Percentiles rank a stretch among this genome's conserved stretches.
Evolutionary conservation across 2,888 invertebrate genomes (phyloP).

Genomic region (Bimastos eiseni): DNA sequence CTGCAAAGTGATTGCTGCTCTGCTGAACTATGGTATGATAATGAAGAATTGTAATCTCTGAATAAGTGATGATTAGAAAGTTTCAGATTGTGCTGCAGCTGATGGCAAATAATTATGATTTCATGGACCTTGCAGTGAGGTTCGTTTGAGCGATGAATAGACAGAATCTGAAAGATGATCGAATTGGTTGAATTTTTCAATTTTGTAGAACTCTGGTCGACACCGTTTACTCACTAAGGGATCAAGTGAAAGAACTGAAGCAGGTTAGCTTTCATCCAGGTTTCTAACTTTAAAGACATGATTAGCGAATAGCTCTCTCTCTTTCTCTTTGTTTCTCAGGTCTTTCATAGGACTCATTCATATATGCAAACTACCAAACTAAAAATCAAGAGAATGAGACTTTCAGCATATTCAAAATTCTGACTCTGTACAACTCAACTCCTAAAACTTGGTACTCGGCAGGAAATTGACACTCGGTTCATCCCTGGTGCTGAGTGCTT

Average conservation of each 20-base stretch:
- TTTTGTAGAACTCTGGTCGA: conserved; percentile 75
- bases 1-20: background rate
- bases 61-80: too few relatives aligned
- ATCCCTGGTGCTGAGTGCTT: too few relatives aligned
- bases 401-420: too few relatives aligned
- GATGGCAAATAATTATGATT: background rate
- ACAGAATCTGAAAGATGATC: background rate
- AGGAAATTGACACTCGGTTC: too few relatives aligned
- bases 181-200: background rate
- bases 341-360: too few relatives aligned
- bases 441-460: too few relatives aligned
- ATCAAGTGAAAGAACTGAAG: conserved; percentile 68
- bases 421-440: too few relatives aligned
- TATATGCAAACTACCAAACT: too few relatives aligned
- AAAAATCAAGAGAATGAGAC: too few relatives aligned
- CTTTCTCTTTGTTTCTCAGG: background rate
- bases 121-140: too few relatives aligned
- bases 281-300: background rate
- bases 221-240: conserved; percentile 76
- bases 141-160: background rate
- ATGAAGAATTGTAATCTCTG: background rate
- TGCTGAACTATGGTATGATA: background rate
- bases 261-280: conserved; percentile 35
- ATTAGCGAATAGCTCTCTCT: too few relatives aligned
- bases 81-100: background rate